Evolutionary conservation across 2,888 invertebrate species (phyloP).

Genomic region (Stictocephala bisonia): DNA sequence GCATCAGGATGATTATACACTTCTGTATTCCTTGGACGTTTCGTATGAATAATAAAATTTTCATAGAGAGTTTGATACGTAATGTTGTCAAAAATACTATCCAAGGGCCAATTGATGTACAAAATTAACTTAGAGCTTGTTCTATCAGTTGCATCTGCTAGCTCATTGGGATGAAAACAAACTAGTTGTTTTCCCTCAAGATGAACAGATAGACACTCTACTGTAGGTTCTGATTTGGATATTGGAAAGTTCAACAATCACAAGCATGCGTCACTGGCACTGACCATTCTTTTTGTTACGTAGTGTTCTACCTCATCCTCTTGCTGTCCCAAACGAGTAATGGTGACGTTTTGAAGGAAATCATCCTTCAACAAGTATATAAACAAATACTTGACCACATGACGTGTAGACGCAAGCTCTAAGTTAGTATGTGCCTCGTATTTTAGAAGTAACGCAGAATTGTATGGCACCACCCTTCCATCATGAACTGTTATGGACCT

Average conservation of each 20-base stretch:
- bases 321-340: not conserved
- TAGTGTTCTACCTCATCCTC: constrained; percentile 47
- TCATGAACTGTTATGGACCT: constrained; percentile 11
- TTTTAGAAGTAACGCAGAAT: constrained; percentile 38
- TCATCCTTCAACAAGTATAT: constrained; percentile 43
- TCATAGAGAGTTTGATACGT: constrained; percentile 36
- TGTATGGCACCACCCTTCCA: constrained; percentile 47
- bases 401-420: constrained; percentile 45
- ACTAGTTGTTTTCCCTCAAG: constrained; percentile 33
- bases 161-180: constrained; percentile 13
- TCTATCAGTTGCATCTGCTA: not conserved
- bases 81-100: constrained; percentile 8
- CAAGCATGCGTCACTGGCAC: constrained; percentile 48
- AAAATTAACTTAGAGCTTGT: constrained; percentile 31
- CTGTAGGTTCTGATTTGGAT: constrained; percentile 41
- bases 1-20: not conserved
- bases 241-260: constrained; percentile 29
- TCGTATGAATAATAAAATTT: constrained; percentile 15
- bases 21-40: not conserved
- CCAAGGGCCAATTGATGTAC: constrained; percentile 38
- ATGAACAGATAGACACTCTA: constrained; percentile 44
- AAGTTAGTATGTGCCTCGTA: constrained; percentile 44
- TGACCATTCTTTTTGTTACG: constrained; percentile 43
- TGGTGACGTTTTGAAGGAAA: constrained; percentile 33
- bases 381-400: constrained; percentile 46